Evolutionary conservation across 2,797 vertebrate genomes (phyloP), one percentile per base, ranked within the genome.

Genomic region (Oryzias sinensis): DNA sequence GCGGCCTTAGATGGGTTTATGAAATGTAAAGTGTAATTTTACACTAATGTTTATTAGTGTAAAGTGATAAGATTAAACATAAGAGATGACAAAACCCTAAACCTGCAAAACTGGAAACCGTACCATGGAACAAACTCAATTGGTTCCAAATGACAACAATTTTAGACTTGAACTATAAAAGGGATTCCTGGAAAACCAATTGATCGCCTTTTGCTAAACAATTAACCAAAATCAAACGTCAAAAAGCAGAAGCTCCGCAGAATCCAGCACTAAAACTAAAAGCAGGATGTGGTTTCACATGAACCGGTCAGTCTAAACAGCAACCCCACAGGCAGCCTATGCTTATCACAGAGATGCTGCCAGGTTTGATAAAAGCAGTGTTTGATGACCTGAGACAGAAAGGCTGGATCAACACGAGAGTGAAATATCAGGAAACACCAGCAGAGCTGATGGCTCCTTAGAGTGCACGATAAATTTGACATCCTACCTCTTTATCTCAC

Each of bases 401-500:
- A 37, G 33, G 33, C 33, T 37, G 33, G 46, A 66, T 55, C 43
- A 62, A 48, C 53, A 62, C 44, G 56, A 6, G 0, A 18, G 16
- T 49, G 46, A 53, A 50, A 56, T 60, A 56, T 42, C 49, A 42
- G 53, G 16, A 48, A 18, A 22, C 37, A 50, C 1, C 24, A 43
- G 6, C 45, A 5, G 48, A 37, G 43, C 29, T 52, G 53, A 61
- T 74, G 14, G 55, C 53, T 37, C 45, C 49, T 69, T 24, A 53
- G 29, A 70, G 17, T 25, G n/a, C 27, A 27, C 37, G 40, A 47
- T 48, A 53, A 52, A 20, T 46, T 70, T 56, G 49, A 59, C 53
- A 62, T 66, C 24, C 14, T 60, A 33, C 46, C 14, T 55, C 63
- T 63, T 75, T 59, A 81, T 72, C 60, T 56, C 18, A 44, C 25